Conservation (phyloP, 2,113 vertebrate genomes). For the Ascaphus truei region DNA sequence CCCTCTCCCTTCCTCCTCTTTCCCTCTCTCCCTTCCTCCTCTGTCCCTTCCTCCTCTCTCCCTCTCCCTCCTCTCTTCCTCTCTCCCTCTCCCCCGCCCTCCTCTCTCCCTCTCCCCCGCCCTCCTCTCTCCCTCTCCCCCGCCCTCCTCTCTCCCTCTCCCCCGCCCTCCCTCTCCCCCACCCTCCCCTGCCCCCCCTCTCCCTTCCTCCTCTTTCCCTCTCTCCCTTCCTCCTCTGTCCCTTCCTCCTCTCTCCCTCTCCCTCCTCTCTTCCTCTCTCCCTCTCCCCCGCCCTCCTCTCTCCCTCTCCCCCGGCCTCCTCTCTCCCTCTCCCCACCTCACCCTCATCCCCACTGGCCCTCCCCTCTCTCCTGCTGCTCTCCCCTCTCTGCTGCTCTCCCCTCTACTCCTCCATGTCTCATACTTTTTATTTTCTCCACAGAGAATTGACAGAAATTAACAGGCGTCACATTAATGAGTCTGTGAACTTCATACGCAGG, state of each 20-base stretch:
- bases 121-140: not conserved
- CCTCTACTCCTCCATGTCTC: too few relatives aligned
- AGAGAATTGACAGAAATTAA: conserved; percentile 80
- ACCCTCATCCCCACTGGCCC: too few relatives aligned
- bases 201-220: too few relatives aligned
- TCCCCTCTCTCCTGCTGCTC: not conserved
- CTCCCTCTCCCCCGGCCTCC: not conserved
- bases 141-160: not conserved
- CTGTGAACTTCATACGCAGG: conserved; percentile 69
- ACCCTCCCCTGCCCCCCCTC: too few relatives aligned
- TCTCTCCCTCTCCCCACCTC: not conserved
- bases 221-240: not conserved
- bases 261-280: not conserved
- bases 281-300: not conserved
- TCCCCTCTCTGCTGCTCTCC: not conserved
- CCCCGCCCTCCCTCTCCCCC: not conserved
- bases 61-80: not conserved
- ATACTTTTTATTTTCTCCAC: not conserved
- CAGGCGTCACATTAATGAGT: conserved; percentile 77
- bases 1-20: not conserved
- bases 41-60: not conserved
- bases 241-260: not conserved
- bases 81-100: not conserved
- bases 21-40: not conserved
- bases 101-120: too few relatives aligned